Evolutionary conservation across 2,113 vertebrate genomes (phyloP), one percentile per base, ranked within the genome.

Genomic region (Labeo rohita): DNA sequence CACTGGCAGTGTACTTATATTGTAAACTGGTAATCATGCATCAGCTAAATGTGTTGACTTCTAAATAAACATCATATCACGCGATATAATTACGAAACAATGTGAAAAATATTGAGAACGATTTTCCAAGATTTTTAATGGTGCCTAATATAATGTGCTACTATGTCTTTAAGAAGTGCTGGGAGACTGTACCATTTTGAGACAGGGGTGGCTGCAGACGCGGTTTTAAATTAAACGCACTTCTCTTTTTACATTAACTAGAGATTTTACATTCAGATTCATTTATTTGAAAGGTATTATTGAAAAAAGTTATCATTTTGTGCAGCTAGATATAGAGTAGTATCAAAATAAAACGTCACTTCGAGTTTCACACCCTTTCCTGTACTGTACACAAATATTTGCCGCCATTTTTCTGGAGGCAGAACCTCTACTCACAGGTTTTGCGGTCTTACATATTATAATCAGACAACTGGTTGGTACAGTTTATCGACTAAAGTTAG

Each of bases 381-480:
- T 0, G 36, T 5, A 28, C 0, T 13, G 56, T 9, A 23, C 21
- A 75, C 47, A 54, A 34, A 75, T 0, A 12, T 70, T 85, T 90
- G 73, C 86, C 90, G 89, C 90, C 90, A 91, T 91, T 90, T 89
- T 76, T 70, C 2, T 8, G n/a, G 34, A 3, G 6, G 59, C 63
- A 28, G 39, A 18, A 45, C 43, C 54, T 2, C n/a, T 12, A 2
- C 9, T 12, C 13, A 16, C 9, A 13, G 6, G 7, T 13, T 8
- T 34, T 80, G 28, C 2, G 8, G 1, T 12, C 1, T 74, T 36
- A 39, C 11, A 1, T 70, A 11, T 45, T n/a, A 36, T 56, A 6
- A 45, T n/a, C 16, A 3, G 0, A 70, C 7, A 59, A 11, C 16
- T 1, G 0, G 49, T 47, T 18, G 2, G 52, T 12, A 73, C 12